phyloP scores from a whole-genome alignment of 2,888 invertebrate genomes.

The Cheilosia urbana region DNA sequence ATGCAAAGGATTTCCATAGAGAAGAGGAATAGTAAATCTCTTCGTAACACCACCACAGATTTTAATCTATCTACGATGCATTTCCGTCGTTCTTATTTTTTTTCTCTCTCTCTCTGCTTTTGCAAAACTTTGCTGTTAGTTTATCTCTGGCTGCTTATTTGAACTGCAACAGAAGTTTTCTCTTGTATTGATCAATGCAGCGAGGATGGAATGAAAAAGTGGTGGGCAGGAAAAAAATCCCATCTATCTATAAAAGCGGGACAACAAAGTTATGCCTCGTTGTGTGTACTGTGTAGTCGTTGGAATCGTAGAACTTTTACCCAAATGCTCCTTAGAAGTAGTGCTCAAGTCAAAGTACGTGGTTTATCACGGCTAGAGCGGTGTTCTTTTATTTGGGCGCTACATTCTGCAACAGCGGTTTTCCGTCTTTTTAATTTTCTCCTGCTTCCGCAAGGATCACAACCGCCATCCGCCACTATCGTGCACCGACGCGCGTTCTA shows the following conservation, averaged over 20 bases:
- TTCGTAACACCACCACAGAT: slow-evolving; percentile 17
- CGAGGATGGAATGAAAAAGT: slow-evolving; percentile 23
- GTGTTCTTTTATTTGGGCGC: slow-evolving; percentile 14
- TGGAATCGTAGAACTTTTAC: slow-evolving; percentile 44
- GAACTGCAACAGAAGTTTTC: slow-evolving; percentile 26
- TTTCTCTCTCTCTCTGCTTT: background rate
- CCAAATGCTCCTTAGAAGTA: slow-evolving; percentile 6
- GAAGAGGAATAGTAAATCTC: slow-evolving; percentile 10
- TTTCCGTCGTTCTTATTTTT: slow-evolving; percentile 26
- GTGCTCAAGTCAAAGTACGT: slow-evolving; percentile 50
- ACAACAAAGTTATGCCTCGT: too few relatives aligned
- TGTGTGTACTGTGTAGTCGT: background rate
- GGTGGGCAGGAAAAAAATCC: background rate
- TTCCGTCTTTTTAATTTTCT: slow-evolving; percentile 60
- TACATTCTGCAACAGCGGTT: slow-evolving; percentile 17
- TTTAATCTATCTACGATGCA: slow-evolving; percentile 52
- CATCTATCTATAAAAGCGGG: background rate
- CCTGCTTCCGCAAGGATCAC: slow-evolving; percentile 17
- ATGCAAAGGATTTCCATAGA: slow-evolving; percentile 28
- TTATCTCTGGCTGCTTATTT: slow-evolving; percentile 44
- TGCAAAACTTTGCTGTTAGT: slow-evolving; percentile 41
- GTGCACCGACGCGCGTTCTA: slow-evolving; percentile 28
- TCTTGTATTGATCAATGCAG: slow-evolving; percentile 29
- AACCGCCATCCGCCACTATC: slow-evolving; percentile 4
- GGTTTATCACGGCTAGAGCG: slow-evolving; percentile 57